Base-by-base conservation (phyloP, 92 coral and sea anemone genomes). In the Metridium senile region DNA sequence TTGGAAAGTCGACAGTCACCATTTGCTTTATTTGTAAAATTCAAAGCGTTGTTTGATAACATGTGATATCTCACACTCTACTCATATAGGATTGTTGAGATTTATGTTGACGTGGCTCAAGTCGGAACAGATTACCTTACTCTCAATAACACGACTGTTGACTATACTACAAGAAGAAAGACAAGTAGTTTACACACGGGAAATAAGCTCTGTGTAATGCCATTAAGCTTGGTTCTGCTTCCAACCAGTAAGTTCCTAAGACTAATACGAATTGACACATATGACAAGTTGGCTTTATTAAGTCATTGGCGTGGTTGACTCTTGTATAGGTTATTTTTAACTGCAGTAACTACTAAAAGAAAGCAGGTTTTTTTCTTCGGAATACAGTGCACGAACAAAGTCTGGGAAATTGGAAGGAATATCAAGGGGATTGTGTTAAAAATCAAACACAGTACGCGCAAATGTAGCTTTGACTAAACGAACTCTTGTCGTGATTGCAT, bases 1-100 rank as follows among this genome's bases (percentile, higher is more conserved):
- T 66, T 68, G 70, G 71, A 72, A 78, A 77, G 91, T 82, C 74
- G 81, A 86, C 87, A 82, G 74, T 70, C 62, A 72, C 74, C 72
- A 28, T 64, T 34, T 88, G 72, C 85, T 83, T 78, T 78, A 83
- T 78, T 68, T 47, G 77, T 71, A 52, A 59, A 80, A 46, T 81
- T 56, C 66, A 32, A 51, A 81, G 35, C 11, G 73, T 52, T 72
- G 78, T 79, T 68, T 72, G 77, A 83, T 83, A 77, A 70, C 85
- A 47, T 45, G 77, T 26, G 74, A 83, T 77, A 82, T 79, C 59
- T 80, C 46, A 11, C 85, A 28, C 67, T 62, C 39, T 45, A 45
- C 57, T 35, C 62, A 29, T 27, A 61, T 32, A n/a, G 69, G 81
- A 67, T 82, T 82, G 81, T 51, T 63, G 26, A 47, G 73, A 64